These are phyloP conservation scores for Hyphantria cunea DNA, from an alignment of 1,140 invertebrate species.

Conservation along the genomic window DNA sequence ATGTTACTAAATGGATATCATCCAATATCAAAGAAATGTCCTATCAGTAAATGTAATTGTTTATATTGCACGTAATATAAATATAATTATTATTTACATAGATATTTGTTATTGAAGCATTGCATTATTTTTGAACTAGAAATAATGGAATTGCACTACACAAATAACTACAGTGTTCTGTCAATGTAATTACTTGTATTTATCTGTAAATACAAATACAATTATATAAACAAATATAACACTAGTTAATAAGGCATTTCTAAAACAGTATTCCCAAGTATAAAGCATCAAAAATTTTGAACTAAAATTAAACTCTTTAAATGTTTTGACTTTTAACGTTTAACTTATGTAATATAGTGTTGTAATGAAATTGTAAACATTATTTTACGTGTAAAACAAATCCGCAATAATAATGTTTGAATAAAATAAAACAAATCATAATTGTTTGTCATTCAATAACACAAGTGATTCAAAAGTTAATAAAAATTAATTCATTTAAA, in stretches of 20 bases:
- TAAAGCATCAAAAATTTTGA: too few relatives aligned
- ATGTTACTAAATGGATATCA: neutral
- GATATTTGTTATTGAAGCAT: neutral
- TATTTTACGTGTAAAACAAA: too few relatives aligned
- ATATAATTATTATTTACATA: neutral
- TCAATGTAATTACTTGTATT: slow-evolving; percentile 43
- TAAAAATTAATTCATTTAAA: slow-evolving; percentile 9
- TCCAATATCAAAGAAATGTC: too few relatives aligned
- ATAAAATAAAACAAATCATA: too few relatives aligned
- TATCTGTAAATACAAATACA: slow-evolving; percentile 41
- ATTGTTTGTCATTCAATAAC: too few relatives aligned
- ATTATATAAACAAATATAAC: slow-evolving; percentile 18
- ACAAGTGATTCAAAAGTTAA: slow-evolving; percentile 16
- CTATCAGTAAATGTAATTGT: neutral
- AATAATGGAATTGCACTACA: neutral
- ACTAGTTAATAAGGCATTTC: too few relatives aligned
- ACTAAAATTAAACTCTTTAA: too few relatives aligned
- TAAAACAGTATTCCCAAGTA: too few relatives aligned
- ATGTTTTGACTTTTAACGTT: too few relatives aligned
- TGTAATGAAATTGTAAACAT: too few relatives aligned
- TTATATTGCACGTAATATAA: slow-evolving; percentile 12
- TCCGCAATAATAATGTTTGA: too few relatives aligned
- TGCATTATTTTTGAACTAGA: neutral
- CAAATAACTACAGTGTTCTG: slow-evolving; percentile 1
- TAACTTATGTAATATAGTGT: too few relatives aligned